Evolutionary conservation across 2,888 invertebrate species (phyloP).

Genomic region (Chouioia cunea): DNA sequence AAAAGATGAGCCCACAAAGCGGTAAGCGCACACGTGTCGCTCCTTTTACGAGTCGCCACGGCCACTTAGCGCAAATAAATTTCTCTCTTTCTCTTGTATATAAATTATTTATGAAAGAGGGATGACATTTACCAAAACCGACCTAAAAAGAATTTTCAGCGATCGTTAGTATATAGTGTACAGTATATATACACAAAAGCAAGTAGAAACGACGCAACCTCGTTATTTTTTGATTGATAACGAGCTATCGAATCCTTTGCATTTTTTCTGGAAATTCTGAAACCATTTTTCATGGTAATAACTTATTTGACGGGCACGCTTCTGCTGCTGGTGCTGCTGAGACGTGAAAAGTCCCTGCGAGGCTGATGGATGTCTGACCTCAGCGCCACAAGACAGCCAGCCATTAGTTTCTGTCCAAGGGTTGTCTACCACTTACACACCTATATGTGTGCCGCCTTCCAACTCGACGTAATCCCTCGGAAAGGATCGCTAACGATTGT

Average conservation of each 20-base stretch:
- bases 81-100: constrained; percentile 46
- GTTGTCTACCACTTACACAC: constrained; percentile 46
- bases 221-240: not conserved
- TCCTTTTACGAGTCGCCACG: constrained; percentile 25
- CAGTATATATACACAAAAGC: too few species aligned
- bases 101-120: constrained; percentile 51
- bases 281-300: not conserved
- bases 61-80: constrained; percentile 52
- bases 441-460: constrained; percentile 13
- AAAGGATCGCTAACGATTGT: constrained; percentile 50
- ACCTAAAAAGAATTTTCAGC: not conserved
- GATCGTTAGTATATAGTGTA: constrained; percentile 41
- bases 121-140: too few species aligned
- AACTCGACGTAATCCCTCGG: constrained; percentile 10
- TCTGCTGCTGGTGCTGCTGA: not conserved
- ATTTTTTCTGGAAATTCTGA: not conserved
- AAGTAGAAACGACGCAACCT: not conserved
- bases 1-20: constrained; percentile 2
- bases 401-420: constrained; percentile 57
- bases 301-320: not conserved
- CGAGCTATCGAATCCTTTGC: not conserved
- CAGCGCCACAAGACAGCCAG: constrained; percentile 52
- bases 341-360: constrained; percentile 1
- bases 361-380: constrained; percentile 57
- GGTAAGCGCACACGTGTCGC: not conserved